Evolutionary conservation across 2,797 vertebrate species (phyloP).

Genomic region (Pogoniulus pusillus): DNA sequence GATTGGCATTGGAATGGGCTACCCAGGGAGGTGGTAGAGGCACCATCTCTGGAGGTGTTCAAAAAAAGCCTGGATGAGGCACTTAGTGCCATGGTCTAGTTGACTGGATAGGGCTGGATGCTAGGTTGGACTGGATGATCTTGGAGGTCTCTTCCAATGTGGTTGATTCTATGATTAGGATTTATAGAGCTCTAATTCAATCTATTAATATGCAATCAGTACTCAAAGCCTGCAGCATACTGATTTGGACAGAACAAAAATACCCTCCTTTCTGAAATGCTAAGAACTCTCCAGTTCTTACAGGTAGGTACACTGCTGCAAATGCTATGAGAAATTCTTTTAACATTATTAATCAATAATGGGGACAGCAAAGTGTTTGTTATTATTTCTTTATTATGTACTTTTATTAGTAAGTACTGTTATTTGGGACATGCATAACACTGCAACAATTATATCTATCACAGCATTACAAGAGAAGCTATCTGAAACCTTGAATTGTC

Average conservation of each 20-base stretch:
- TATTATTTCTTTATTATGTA: constrained; percentile 59
- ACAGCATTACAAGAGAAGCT: constrained; percentile 56
- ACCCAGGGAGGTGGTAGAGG: too few species aligned
- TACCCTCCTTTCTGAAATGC: neutral
- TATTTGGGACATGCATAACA: constrained; percentile 67
- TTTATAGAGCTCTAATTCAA: neutral
- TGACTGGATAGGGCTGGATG: too few species aligned
- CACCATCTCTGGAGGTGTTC: too few species aligned
- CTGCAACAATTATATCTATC: constrained; percentile 56
- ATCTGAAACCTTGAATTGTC: constrained; percentile 35
- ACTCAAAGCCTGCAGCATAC: neutral
- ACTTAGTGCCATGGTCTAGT: too few species aligned
- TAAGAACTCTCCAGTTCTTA: neutral
- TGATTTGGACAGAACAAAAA: neutral
- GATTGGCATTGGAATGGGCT: too few species aligned
- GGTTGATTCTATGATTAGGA: too few species aligned
- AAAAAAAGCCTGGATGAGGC: too few species aligned
- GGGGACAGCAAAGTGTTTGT: constrained; percentile 35
- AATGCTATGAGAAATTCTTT: neutral
- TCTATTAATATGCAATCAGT: neutral
- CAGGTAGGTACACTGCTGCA: neutral
- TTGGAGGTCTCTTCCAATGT: too few species aligned
- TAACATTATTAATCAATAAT: constrained; percentile 20
- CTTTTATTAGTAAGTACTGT: constrained; percentile 51
- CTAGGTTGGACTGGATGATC: too few species aligned